phyloP scores from a whole-genome alignment of 2,888 invertebrate genomes.

The Gnatocerus cornutus region DNA sequence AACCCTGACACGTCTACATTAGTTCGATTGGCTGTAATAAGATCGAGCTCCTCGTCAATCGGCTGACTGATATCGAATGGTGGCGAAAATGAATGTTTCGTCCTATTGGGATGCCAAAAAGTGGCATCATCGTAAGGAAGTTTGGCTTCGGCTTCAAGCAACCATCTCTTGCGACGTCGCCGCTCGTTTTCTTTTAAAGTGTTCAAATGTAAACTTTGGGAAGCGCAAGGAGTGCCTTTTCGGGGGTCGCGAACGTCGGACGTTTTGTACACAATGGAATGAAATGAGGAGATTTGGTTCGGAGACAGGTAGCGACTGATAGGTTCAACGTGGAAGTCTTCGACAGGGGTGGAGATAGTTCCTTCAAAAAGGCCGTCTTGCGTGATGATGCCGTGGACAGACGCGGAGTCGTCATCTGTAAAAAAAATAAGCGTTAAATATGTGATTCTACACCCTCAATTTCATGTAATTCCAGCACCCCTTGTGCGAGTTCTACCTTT shows the following conservation, averaged over 20 bases:
- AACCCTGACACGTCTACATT: conserved; percentile 69
- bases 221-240: conserved; percentile 65
- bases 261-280: conserved; percentile 88
- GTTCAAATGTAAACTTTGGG: conserved; percentile 63
- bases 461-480: no score
- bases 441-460: no score
- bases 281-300: conserved; percentile 75
- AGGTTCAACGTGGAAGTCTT: conserved; percentile 91
- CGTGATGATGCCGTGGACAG: conserved; percentile 90
- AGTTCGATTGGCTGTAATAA: conserved; percentile 61
- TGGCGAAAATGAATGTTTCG: conserved; percentile 72
- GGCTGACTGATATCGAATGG: conserved; percentile 67
- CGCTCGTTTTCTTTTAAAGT: conserved; percentile 55
- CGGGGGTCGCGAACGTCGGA: conserved; percentile 81
- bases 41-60: conserved; percentile 67
- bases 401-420: conserved; percentile 87
- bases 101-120: conserved; percentile 71
- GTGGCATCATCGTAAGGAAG: conserved; percentile 70
- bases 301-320: conserved; percentile 78
- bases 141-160: conserved; percentile 77
- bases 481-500: no score
- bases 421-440: conserved; percentile 58
- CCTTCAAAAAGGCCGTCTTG: conserved; percentile 93
- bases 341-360: conserved; percentile 83
- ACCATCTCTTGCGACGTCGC: conserved; percentile 76